These are phyloP conservation scores for Puntigrus tetrazona DNA, from an alignment of 2,113 vertebrate genomes.

Conservation along the genomic window DNA sequence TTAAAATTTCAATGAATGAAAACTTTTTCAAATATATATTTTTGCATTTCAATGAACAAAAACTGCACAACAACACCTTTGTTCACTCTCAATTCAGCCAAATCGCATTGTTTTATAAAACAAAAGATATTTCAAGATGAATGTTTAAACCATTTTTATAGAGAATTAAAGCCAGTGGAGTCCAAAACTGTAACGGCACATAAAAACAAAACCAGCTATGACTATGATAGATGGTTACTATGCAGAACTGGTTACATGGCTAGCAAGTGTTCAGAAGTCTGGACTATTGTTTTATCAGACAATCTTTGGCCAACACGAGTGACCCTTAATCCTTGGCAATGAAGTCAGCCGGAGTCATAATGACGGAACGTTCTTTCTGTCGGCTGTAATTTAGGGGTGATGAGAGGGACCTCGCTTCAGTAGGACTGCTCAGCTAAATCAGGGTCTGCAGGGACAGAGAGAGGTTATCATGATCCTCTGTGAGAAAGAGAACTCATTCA, in stretches of 20 bases:
- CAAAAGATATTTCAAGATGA: not conserved
- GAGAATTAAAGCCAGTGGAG: not conserved
- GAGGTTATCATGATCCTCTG: conserved; percentile 38
- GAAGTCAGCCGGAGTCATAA: conserved; percentile 45
- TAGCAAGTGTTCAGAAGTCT: not conserved
- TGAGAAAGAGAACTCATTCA: conserved; percentile 40
- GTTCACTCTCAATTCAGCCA: not conserved
- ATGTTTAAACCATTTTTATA: not conserved
- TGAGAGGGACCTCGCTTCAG: conserved; percentile 21
- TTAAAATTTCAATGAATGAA: too few relatives aligned
- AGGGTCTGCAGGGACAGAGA: conserved; percentile 18
- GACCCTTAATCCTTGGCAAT: conserved; percentile 42
- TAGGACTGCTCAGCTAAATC: conserved; percentile 26
- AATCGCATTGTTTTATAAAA: not conserved
- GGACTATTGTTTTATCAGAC: not conserved
- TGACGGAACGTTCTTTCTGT: conserved; percentile 41
- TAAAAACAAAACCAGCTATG: not conserved
- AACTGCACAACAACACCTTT: too few relatives aligned
- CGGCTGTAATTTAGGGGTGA: conserved; percentile 30
- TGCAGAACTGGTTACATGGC: not conserved
- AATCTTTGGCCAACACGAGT: conserved; percentile 3
- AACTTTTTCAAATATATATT: too few relatives aligned
- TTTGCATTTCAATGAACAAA: too few relatives aligned
- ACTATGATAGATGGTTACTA: not conserved
- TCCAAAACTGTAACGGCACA: not conserved